These are phyloP conservation scores for Papilio demoleus DNA, from an alignment of 2,888 invertebrate genomes.

Conservation along the genomic window DNA sequence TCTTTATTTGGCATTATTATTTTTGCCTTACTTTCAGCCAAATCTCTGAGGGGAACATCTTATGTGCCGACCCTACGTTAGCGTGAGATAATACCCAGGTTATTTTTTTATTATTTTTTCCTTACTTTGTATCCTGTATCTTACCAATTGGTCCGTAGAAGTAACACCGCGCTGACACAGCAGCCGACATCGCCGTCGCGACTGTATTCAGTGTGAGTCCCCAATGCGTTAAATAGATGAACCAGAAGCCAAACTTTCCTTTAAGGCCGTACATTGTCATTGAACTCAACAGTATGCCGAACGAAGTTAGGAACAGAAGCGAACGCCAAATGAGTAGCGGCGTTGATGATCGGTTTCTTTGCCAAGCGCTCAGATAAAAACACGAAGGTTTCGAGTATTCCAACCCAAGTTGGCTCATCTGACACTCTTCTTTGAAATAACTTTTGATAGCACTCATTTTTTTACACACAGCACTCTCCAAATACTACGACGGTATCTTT, in stretches of 20 bases:
- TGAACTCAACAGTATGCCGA: constrained; percentile 67
- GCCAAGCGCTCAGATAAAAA: constrained; percentile 75
- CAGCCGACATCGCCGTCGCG: constrained; percentile 65
- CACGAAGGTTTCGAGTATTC: constrained; percentile 68
- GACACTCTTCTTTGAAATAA: constrained; percentile 68
- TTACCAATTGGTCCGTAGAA: constrained; percentile 74
- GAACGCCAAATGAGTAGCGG: constrained; percentile 70
- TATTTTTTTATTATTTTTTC: not conserved
- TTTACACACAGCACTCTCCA: constrained; percentile 2
- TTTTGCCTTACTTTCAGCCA: not conserved
- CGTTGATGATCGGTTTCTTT: constrained; percentile 66
- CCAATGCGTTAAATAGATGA: constrained; percentile 83
- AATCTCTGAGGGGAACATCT: too few species aligned
- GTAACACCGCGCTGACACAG: constrained; percentile 68
- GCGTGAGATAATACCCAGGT: too few species aligned
- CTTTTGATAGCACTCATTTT: constrained; percentile 66
- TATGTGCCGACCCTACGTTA: too few species aligned
- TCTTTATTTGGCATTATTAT: too few species aligned
- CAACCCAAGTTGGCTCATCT: constrained; percentile 62
- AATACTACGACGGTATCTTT: constrained; percentile 29
- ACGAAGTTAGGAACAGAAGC: constrained; percentile 64
- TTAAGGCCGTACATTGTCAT: constrained; percentile 59
- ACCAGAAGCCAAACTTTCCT: constrained; percentile 66
- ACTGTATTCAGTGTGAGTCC: constrained; percentile 67
- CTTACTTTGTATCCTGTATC: constrained; percentile 50